phyloP scores from a whole-genome alignment of 2,113 vertebrate species.

The Perca flavescens region DNA sequence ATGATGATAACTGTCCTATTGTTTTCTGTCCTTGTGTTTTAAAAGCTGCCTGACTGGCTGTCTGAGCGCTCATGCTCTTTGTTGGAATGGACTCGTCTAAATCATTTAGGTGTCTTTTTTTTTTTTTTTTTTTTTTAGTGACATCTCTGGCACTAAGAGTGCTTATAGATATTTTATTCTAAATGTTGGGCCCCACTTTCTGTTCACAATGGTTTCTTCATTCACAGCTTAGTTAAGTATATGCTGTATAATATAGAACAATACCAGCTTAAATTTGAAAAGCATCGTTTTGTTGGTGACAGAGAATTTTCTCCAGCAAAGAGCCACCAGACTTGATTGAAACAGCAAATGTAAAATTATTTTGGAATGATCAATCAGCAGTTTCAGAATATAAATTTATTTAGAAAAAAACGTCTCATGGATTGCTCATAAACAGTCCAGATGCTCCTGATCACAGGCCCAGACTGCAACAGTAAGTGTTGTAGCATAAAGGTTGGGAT shows the following conservation, averaged over 20 bases:
- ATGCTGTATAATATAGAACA: conserved; percentile 4
- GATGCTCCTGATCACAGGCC: neutral
- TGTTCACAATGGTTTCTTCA: neutral
- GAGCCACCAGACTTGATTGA: neutral
- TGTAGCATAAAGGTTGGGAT: neutral
- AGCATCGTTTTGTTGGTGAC: neutral
- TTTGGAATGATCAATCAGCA: neutral
- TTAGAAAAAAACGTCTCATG: neutral
- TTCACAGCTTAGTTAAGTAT: neutral
- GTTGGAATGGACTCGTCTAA: neutral
- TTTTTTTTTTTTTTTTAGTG: neutral
- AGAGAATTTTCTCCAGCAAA: neutral
- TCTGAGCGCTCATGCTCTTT: neutral
- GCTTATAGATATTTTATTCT: neutral
- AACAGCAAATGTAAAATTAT: neutral
- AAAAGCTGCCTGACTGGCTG: neutral
- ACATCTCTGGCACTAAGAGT: neutral
- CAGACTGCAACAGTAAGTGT: neutral
- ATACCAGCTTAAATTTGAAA: neutral
- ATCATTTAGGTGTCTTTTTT: neutral
- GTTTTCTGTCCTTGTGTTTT: neutral
- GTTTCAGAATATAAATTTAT: neutral
- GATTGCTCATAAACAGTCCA: neutral
- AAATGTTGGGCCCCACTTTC: neutral
- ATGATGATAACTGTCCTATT: no score